These are phyloP conservation scores for Drosophila busckii DNA, from an alignment of 1,140 invertebrate genomes.

Conservation along the genomic window DNA sequence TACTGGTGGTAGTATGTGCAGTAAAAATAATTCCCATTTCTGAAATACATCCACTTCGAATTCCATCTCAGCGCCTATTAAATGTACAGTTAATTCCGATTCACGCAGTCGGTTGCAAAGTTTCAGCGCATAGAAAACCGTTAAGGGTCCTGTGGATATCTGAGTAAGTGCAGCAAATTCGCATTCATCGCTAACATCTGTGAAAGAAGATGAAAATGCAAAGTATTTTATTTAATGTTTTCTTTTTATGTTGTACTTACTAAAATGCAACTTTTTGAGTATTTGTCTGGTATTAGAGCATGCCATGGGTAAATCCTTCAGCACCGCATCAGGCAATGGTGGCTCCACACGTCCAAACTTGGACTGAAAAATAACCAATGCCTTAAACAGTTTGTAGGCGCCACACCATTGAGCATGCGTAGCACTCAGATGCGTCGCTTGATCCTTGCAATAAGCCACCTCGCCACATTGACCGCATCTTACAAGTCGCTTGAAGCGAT, in stretches of 20 bases:
- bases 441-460: conserved; percentile 80
- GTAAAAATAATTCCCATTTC: conserved; percentile 86
- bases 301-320: conserved; percentile 58
- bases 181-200: conserved; percentile 80
- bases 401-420: conserved; percentile 80
- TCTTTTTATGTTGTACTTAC: conserved; percentile 15
- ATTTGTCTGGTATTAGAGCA: conserved; percentile 56
- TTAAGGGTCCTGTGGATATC: conserved; percentile 83
- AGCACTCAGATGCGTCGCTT: conserved; percentile 79
- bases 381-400: conserved; percentile 80
- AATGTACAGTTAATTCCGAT: conserved; percentile 49
- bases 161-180: conserved; percentile 84
- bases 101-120: conserved; percentile 67
- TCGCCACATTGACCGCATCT: conserved; percentile 82
- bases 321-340: conserved; percentile 80
- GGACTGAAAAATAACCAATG: conserved; percentile 80
- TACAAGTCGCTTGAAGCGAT: conserved; percentile 78
- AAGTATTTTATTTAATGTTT: not conserved
- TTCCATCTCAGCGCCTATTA: conserved; percentile 83
- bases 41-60: conserved; percentile 84
- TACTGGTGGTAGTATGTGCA: conserved; percentile 82
- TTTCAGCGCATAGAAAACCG: conserved; percentile 82
- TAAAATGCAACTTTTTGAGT: conserved; percentile 46
- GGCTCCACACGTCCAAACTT: conserved; percentile 81
- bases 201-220: not conserved